Evolutionary conservation across 2,113 vertebrate species (phyloP).

Genomic region (Eidolon helvum): DNA sequence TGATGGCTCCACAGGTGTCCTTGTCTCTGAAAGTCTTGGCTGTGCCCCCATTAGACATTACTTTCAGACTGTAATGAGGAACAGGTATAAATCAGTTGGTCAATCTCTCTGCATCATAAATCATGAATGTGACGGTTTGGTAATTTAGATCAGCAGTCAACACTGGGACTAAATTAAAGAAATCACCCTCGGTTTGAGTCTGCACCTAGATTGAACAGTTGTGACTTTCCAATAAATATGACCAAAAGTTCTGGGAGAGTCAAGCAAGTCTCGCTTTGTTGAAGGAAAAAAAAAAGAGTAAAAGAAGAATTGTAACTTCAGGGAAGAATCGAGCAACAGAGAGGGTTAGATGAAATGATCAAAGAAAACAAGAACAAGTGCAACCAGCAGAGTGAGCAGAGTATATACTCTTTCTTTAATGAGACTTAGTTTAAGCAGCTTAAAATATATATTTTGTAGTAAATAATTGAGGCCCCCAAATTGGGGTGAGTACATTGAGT

Average conservation of each 20-base stretch:
- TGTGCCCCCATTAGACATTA: conserved; percentile 32
- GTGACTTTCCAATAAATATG: conserved; percentile 50
- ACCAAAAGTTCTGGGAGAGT: background rate
- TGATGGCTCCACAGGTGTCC: background rate
- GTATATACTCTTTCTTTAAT: background rate
- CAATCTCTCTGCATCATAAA: conserved; percentile 51
- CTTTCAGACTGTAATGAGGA: conserved; percentile 20
- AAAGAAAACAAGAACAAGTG: background rate
- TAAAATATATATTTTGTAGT: background rate
- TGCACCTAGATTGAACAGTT: conserved; percentile 35
- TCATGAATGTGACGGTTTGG: conserved; percentile 20
- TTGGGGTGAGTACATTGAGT: background rate
- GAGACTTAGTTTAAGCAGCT: background rate
- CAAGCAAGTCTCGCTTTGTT: background rate
- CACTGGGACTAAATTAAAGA: conserved; percentile 41
- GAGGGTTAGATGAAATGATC: background rate
- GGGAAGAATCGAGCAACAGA: background rate
- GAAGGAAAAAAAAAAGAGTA: background rate
- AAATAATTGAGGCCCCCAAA: background rate
- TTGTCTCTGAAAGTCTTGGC: conserved; percentile 26
- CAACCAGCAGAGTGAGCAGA: background rate
- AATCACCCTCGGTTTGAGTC: conserved; percentile 36
- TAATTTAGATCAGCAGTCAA: conserved; percentile 67
- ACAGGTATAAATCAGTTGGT: conserved; percentile 57
- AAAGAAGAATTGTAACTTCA: background rate